Evolutionary conservation across 1,140 invertebrate species (phyloP).

Genomic region (Acromyrmex echinatior): DNA sequence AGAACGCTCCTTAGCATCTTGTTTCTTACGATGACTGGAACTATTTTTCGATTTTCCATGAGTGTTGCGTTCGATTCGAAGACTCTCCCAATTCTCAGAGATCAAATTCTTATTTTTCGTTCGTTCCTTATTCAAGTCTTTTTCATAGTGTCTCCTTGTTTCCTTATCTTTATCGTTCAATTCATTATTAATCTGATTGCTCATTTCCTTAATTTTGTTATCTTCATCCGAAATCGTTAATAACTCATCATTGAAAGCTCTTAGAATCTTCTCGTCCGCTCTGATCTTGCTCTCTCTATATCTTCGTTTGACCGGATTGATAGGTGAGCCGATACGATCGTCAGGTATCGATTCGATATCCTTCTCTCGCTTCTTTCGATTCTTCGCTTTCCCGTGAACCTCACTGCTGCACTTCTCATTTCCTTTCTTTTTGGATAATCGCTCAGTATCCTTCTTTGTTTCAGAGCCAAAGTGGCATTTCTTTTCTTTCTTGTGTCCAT

Average conservation of each 20-base stretch:
- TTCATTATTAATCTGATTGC: background rate
- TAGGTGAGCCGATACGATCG: background rate
- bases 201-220: background rate
- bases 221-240: background rate
- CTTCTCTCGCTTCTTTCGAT: conserved; percentile 37
- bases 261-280: conserved; percentile 80
- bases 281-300: conserved; percentile 83
- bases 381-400: conserved; percentile 46
- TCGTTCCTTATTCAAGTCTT: conserved; percentile 16
- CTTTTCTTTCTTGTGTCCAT: conserved; percentile 52
- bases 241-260: conserved; percentile 68
- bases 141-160: background rate
- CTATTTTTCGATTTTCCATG: conserved; percentile 56
- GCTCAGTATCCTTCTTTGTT: conserved; percentile 42
- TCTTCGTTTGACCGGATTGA: conserved; percentile 49
- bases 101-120: conserved; percentile 2
- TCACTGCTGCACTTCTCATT: background rate
- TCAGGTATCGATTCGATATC: background rate
- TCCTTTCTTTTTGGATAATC: conserved; percentile 8
- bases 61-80: background rate
- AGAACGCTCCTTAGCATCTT: conserved; percentile 22
- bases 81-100: conserved; percentile 31
- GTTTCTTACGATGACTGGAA: conserved; percentile 43
- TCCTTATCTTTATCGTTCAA: conserved; percentile 19
- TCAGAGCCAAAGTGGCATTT: conserved; percentile 20